These are phyloP conservation scores for Alectura lathami DNA, from an alignment of 2,113 vertebrate species.

Conservation along the genomic window DNA sequence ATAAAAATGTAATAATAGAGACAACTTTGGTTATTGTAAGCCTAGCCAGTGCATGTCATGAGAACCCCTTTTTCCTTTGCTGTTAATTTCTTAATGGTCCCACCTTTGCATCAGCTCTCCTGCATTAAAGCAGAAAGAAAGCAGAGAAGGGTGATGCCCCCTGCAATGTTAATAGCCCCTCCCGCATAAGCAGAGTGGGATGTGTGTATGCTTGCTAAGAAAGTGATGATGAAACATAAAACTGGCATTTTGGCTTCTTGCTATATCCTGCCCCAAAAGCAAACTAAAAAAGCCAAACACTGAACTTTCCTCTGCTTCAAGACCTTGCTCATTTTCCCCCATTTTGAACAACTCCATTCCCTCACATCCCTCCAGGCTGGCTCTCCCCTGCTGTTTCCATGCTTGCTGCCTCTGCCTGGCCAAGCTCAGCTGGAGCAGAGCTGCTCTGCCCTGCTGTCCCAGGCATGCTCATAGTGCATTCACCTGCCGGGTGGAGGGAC, in stretches of 20 bases:
- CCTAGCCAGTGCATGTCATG: not conserved
- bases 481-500: rapidly evolving
- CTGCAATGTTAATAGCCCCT: not conserved
- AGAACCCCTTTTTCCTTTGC: not conserved
- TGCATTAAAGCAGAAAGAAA: not conserved
- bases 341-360: not conserved
- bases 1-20: not conserved
- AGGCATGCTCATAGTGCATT: rapidly evolving
- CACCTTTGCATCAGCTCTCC: not conserved
- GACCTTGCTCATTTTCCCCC: not conserved
- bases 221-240: not conserved
- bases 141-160: not conserved
- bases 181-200: rapidly evolving
- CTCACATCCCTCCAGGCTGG: no score
- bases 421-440: no score
- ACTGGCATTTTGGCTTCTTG: not conserved
- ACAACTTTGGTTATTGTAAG: not conserved
- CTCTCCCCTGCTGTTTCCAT: not conserved
- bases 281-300: not conserved
- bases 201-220: not conserved
- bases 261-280: not conserved
- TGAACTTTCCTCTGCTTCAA: not conserved
- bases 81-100: not conserved
- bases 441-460: rapidly evolving
- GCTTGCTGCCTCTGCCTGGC: not conserved